Evolutionary conservation across 2,113 vertebrate genomes (phyloP), one percentile per base, ranked within the genome.

Genomic region (Podarcis cretensis): DNA sequence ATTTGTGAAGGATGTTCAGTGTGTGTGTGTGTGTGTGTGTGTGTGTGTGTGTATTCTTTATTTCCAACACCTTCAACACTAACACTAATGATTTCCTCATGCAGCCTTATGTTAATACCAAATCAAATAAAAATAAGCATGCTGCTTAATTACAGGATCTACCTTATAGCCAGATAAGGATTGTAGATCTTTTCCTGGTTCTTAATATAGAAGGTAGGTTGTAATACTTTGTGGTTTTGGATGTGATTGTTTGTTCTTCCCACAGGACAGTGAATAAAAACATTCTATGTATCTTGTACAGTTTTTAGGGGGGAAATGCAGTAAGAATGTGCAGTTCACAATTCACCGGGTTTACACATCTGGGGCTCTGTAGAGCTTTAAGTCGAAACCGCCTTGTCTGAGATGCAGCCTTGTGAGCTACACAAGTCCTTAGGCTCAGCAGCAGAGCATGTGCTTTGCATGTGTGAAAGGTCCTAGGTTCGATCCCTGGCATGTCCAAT

Each of bases 41-140:
- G 88, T 54, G 43, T 79, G 88, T 54, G 10, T 12, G 10, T 90
- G 30, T 20, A 69, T 88, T 93, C 93, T 86, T 86, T 81, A 57
- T 66, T 92, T 76, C 71, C 93, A 95, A 82, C 83, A 87, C 78
- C 82, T 73, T 93, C 92, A 83, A 69, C 93, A 23, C 25, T 63
- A 69, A 69, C n/a, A 88, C 37, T 37, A 37, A 37, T 37, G 54
- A 81, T 94, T 96, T 90, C 90, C 81, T 92, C 95, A 91, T 5
- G 1, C 89, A 71, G 23, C 16, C 68, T 91, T 63, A 63, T 63
- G 13, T 89, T 88, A 85, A 37, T 96, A 90, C 91, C 90, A 96
- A 94, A 32, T 25, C 35, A 92, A 93, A 93, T 91, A 93, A 94
- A 95, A 88, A 95, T 95, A 95, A 94, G 80, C 20, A 27, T 32